phyloP scores from a whole-genome alignment of 2,888 invertebrate genomes.

The Apocheima hispidaria region DNA sequence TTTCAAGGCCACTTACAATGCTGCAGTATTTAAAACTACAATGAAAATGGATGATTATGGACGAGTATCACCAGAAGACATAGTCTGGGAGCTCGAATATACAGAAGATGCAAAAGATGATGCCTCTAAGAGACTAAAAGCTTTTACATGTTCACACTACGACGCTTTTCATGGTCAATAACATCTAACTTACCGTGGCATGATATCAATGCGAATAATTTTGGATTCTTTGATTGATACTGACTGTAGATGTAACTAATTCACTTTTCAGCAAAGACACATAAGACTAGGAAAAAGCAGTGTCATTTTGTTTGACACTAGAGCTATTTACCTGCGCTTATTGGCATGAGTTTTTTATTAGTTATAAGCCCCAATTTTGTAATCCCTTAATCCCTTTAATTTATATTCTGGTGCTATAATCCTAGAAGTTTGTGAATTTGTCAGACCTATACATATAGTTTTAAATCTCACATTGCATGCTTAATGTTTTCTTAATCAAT shows the following conservation, averaged over 20 bases:
- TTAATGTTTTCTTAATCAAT: slow-evolving; percentile 32
- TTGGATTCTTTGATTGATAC: slow-evolving; percentile 48
- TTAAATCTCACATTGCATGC: slow-evolving; percentile 14
- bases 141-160: slow-evolving; percentile 74
- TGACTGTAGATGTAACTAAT: slow-evolving; percentile 61
- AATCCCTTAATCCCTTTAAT: too few relatives aligned
- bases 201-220: slow-evolving; percentile 70
- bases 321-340: too few relatives aligned
- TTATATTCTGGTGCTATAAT: too few relatives aligned
- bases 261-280: slow-evolving; percentile 70
- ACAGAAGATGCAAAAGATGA: slow-evolving; percentile 72
- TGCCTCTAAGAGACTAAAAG: slow-evolving; percentile 79
- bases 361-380: slow-evolving; percentile 10
- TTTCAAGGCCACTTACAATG: slow-evolving; percentile 67
- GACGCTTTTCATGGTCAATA: slow-evolving; percentile 65
- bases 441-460: slow-evolving; percentile 2
- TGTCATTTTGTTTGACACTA: slow-evolving; percentile 1
- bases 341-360: not conserved
- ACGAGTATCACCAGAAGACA: slow-evolving; percentile 68
- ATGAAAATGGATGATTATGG: slow-evolving; percentile 73
- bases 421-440: not conserved
- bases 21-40: slow-evolving; percentile 70
- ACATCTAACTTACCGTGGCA: slow-evolving; percentile 82
- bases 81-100: slow-evolving; percentile 62
- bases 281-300: slow-evolving; percentile 8